These are phyloP conservation scores for Antechinus flavipes DNA, from an alignment of 2,113 vertebrate genomes.

Conservation along the genomic window DNA sequence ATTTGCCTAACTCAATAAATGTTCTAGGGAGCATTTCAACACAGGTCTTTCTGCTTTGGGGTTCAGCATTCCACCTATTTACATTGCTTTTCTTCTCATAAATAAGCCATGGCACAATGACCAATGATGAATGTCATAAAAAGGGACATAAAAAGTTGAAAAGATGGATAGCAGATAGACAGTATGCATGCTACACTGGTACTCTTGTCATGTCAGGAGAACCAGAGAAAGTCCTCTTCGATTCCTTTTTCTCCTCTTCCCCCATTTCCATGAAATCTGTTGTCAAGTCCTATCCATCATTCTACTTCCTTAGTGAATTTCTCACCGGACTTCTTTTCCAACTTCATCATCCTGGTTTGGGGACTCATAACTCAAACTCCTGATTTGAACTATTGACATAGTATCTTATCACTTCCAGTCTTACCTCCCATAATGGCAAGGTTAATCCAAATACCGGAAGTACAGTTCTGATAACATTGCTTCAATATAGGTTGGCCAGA, in stretches of 20 bases:
- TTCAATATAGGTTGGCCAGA: not conserved
- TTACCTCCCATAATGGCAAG: not conserved
- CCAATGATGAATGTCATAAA: not conserved
- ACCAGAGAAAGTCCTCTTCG: not conserved
- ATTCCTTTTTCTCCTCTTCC: not conserved
- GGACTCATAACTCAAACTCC: not conserved
- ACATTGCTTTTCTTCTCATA: not conserved
- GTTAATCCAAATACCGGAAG: not conserved
- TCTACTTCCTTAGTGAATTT: not conserved
- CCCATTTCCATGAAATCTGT: not conserved
- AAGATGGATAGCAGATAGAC: not conserved
- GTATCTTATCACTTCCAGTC: not conserved
- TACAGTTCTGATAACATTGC: not conserved
- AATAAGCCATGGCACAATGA: not conserved
- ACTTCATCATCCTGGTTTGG: not conserved
- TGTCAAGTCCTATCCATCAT: not conserved
- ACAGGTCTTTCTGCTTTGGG: not conserved
- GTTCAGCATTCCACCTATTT: not conserved
- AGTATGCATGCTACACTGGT: not conserved
- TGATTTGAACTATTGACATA: not conserved
- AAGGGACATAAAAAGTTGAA: not conserved
- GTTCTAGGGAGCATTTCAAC: not conserved
- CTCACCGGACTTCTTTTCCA: not conserved
- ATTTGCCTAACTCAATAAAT: not conserved
- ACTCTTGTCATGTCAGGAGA: not conserved